phyloP scores from a whole-genome alignment of 2,888 invertebrate genomes.

The Eudasyphora cyanicolor region DNA sequence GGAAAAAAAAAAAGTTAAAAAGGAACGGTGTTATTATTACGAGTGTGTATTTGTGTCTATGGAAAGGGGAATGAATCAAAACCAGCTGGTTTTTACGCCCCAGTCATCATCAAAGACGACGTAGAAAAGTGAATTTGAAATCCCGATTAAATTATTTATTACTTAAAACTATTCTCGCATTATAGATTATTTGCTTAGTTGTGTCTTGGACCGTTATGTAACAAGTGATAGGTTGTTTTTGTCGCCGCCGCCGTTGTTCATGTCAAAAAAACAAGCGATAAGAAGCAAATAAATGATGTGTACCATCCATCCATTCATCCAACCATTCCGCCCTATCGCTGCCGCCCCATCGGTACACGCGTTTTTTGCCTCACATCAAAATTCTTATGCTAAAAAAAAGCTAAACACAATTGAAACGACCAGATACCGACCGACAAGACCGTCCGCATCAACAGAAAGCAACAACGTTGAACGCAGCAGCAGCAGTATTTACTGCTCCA shows the following conservation, averaged over 20 bases:
- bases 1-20: slow-evolving; percentile 28
- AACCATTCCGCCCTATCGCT: no score
- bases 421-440: no score
- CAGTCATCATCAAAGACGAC: slow-evolving; percentile 11
- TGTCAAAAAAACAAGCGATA: slow-evolving; percentile 9
- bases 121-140: neutral
- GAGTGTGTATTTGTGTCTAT: no score
- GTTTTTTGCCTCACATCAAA: neutral
- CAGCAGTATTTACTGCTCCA: slow-evolving; percentile 43
- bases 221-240: slow-evolving; percentile 25
- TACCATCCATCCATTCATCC: neutral
- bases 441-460: neutral
- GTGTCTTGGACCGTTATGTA: slow-evolving; percentile 6
- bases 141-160: neutral
- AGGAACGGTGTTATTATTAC: neutral
- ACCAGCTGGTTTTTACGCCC: slow-evolving; percentile 32
- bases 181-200: neutral
- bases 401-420: slow-evolving; percentile 22
- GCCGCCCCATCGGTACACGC: no score
- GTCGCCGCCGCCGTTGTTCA: neutral
- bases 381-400: neutral
- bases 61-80: slow-evolving; percentile 18
- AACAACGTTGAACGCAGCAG: no score
- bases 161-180: neutral
- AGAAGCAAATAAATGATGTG: slow-evolving; percentile 21